These are phyloP conservation scores for Takifugu flavidus DNA, from an alignment of 2,113 vertebrate species.

Conservation along the genomic window DNA sequence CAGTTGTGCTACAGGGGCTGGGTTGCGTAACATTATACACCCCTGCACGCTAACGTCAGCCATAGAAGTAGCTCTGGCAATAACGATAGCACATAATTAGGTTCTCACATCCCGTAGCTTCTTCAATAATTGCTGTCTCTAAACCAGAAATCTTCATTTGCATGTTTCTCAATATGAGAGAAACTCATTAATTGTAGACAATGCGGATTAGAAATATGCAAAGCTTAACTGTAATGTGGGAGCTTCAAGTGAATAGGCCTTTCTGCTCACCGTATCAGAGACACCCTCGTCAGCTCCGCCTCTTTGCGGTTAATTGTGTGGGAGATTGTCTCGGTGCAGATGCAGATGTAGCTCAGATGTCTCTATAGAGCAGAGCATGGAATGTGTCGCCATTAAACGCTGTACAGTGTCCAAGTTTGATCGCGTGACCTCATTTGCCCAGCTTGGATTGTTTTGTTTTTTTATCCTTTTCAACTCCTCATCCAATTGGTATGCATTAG, in stretches of 20 bases:
- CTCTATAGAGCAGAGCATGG: constrained; percentile 24
- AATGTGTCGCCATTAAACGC: constrained; percentile 2
- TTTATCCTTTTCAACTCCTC: background rate
- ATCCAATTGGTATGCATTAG: background rate
- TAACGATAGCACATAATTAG: constrained; percentile 71
- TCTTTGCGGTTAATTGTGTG: constrained; percentile 38
- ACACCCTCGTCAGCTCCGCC: constrained; percentile 58
- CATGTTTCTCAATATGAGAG: constrained; percentile 68
- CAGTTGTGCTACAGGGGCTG: constrained; percentile 24
- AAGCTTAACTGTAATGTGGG: constrained; percentile 65
- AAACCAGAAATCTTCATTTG: constrained; percentile 71
- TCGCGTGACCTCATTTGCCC: constrained; percentile 11
- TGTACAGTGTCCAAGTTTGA: constrained; percentile 3
- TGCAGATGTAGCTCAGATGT: constrained; percentile 36
- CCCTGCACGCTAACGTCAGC: constrained; percentile 47
- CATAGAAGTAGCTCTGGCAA: constrained; percentile 66
- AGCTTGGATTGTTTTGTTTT: background rate
- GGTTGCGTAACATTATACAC: constrained; percentile 42
- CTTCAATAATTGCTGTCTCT: constrained; percentile 66
- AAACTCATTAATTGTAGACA: constrained; percentile 76
- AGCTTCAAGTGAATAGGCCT: constrained; percentile 57
- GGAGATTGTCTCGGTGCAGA: constrained; percentile 30
- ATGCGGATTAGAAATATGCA: constrained; percentile 70
- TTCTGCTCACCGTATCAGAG: constrained; percentile 42
- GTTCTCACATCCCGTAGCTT: constrained; percentile 66